Conservation (phyloP, 2,888 invertebrate genomes). For the Tanaodytes sp. region DNA sequence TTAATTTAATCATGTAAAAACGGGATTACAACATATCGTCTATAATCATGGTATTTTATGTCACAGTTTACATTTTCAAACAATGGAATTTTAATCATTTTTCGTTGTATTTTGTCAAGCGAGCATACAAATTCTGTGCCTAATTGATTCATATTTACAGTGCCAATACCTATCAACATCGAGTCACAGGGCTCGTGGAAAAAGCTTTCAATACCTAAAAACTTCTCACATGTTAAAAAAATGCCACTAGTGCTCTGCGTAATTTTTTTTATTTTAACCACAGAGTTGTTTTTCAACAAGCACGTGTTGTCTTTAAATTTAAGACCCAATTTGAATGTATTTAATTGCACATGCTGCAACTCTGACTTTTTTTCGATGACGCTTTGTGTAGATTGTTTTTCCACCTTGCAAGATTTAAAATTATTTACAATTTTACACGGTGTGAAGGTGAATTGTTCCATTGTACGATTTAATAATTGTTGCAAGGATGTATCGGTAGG, state of each 20-base stretch:
- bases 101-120: constrained; percentile 3
- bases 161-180: constrained; percentile 11
- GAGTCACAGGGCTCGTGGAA: constrained; percentile 14
- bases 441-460: not conserved
- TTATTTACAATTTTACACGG: not conserved
- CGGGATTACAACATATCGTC: no score
- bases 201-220: not conserved
- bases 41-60: no score
- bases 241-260: not conserved
- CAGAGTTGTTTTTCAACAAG: constrained; percentile 11
- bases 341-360: not conserved
- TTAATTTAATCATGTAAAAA: no score
- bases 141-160: constrained; percentile 1
- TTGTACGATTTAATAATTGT: not conserved
- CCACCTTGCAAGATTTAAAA: not conserved
- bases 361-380: not conserved
- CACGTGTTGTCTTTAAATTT: constrained; percentile 20
- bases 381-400: not conserved
- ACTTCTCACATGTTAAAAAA: not conserved
- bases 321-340: constrained; percentile 3
- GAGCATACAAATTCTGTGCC: constrained; percentile 3
- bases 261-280: constrained; percentile 7
- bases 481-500: not conserved
- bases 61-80: no score
- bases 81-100: constrained; percentile 30